A percentile compares a stretch with the other conserved stretches of the same genome.
Conservation (phyloP, 2,113 vertebrate species). For the Hydropotes inermis region DNA sequence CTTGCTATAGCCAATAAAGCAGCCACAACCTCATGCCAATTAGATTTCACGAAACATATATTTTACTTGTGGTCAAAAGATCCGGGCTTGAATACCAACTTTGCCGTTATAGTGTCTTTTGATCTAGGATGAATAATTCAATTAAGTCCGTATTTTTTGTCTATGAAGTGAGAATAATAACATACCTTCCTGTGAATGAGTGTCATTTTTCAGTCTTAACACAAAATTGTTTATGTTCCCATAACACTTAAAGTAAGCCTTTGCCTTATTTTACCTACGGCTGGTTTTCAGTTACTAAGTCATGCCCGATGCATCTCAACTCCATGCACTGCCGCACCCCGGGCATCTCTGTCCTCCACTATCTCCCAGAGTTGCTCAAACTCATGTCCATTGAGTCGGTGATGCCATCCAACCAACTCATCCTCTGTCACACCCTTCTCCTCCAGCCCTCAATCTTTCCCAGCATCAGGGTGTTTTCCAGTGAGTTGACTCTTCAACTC, state of each 20-base stretch:
- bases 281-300: background rate
- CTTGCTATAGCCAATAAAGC: background rate
- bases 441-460: background rate
- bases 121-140: background rate
- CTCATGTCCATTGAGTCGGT: background rate
- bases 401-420: background rate
- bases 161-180: background rate
- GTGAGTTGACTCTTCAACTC: background rate
- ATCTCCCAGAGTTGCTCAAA: background rate
- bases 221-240: background rate
- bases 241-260: background rate
- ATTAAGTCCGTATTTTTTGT: background rate
- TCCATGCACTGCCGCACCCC: background rate
- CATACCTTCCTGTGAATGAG: background rate
- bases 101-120: background rate
- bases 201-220: background rate
- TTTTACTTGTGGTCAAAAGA: background rate
- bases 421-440: background rate
- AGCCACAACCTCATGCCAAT: background rate
- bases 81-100: background rate
- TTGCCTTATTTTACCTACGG: background rate
- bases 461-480: background rate
- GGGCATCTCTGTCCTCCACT: background rate
- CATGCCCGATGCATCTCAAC: rapidly evolving
- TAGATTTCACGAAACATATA: background rate